Conservation (phyloP, 2,888 invertebrate genomes). For the Gortyna flavago region DNA sequence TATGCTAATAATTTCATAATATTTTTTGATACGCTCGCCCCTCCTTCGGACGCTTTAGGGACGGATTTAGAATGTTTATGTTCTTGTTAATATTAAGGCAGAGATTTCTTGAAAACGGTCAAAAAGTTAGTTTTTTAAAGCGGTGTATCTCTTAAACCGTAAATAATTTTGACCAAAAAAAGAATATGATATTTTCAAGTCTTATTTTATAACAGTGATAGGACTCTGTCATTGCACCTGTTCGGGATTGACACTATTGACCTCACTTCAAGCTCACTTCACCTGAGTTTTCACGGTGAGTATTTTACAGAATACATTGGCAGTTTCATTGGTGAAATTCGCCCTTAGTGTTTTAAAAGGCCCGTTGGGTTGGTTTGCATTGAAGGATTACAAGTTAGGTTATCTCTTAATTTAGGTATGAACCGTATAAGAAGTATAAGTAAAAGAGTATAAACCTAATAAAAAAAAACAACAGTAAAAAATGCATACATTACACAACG, state of each 20-base stretch:
- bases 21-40: conserved; percentile 85
- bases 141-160: too few species aligned
- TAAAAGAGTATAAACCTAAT: not conserved
- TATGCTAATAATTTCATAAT: conserved; percentile 87
- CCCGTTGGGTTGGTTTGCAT: not conserved
- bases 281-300: too few species aligned
- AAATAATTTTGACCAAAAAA: too few species aligned
- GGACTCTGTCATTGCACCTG: too few species aligned
- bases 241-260: too few species aligned
- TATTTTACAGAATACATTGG: too few species aligned
- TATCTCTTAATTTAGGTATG: not conserved
- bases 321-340: not conserved
- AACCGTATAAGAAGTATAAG: not conserved
- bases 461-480: not conserved
- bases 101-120: too few species aligned
- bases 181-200: too few species aligned
- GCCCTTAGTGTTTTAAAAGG: not conserved
- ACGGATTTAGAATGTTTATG: conserved; percentile 58
- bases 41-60: conserved; percentile 54
- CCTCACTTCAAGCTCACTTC: too few species aligned
- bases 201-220: too few species aligned
- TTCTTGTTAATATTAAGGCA: conserved; percentile 57
- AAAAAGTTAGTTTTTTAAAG: too few species aligned
- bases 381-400: not conserved
- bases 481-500: not conserved